phyloP scores from a whole-genome alignment of 2,888 invertebrate species.

The Escarpia spicata region DNA sequence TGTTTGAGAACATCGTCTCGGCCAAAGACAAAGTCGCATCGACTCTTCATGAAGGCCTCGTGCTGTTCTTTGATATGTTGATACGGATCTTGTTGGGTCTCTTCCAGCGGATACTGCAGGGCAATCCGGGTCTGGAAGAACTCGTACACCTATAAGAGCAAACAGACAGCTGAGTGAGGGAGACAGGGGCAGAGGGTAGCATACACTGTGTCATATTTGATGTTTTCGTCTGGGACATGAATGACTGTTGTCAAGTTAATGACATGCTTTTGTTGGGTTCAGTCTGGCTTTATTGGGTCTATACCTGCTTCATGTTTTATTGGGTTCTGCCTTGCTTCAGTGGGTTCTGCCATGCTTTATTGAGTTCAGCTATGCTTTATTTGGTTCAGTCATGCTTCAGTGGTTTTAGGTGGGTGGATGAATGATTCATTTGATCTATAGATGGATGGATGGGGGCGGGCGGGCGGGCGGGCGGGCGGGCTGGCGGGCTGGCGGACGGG shows the following conservation, averaged over 20 bases:
- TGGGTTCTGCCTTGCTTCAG: not conserved
- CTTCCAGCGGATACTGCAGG: slow-evolving; percentile 55
- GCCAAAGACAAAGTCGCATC: slow-evolving; percentile 55
- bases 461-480: too few species aligned
- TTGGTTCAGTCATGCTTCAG: not conserved
- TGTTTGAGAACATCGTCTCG: slow-evolving; percentile 53
- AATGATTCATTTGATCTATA: too few species aligned
- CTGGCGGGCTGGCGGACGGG: too few species aligned
- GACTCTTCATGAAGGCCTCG: slow-evolving; percentile 56
- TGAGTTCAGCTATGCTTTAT: not conserved
- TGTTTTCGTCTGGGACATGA: not conserved
- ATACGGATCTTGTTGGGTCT: slow-evolving; percentile 48
- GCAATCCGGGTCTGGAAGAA: slow-evolving; percentile 59
- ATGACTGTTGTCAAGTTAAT: not conserved
- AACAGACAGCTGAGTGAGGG: not conserved
- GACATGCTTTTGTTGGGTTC: not conserved
- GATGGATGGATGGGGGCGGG: too few species aligned
- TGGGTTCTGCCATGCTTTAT: not conserved
- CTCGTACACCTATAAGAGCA: slow-evolving; percentile 53
- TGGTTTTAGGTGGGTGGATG: not conserved
- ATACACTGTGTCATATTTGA: too few species aligned
- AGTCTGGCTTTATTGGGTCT: not conserved
- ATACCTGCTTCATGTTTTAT: not conserved
- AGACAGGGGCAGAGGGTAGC: too few species aligned
- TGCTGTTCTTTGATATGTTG: slow-evolving; percentile 55